phyloP scores from a whole-genome alignment of 2,797 vertebrate species.

The Scleropages formosus region DNA sequence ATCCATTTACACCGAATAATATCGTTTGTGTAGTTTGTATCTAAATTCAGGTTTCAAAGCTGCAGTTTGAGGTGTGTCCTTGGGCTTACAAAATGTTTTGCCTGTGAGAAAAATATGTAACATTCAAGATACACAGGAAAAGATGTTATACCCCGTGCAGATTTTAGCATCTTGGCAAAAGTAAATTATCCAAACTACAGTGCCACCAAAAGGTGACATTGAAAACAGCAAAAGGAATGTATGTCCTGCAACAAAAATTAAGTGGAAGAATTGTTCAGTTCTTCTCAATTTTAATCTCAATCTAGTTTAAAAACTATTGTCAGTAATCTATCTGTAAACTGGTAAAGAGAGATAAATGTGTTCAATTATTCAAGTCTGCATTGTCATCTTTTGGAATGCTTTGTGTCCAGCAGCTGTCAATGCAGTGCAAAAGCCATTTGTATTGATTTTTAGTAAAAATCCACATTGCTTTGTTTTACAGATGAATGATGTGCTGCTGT shows the following conservation, averaged over 20 bases:
- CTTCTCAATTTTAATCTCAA: too few relatives aligned
- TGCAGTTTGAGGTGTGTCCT: not conserved
- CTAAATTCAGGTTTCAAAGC: not conserved
- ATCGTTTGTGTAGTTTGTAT: slow-evolving; percentile 14
- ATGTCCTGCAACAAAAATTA: too few relatives aligned
- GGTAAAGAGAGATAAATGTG: too few relatives aligned
- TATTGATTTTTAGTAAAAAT: not conserved
- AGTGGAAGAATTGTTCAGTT: too few relatives aligned
- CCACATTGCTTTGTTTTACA: slow-evolving; percentile 46
- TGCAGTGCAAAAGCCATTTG: not conserved
- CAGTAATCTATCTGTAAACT: too few relatives aligned
- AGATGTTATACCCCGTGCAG: too few relatives aligned
- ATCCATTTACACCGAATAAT: slow-evolving; percentile 13
- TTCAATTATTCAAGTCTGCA: not conserved
- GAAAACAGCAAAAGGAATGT: not conserved
- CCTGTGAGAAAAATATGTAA: not conserved
- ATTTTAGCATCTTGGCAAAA: not conserved
- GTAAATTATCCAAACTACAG: not conserved
- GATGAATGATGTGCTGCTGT: slow-evolving; percentile 95
- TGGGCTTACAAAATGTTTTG: slow-evolving; percentile 5
- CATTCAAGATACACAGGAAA: too few relatives aligned
- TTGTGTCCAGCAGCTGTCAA: not conserved
- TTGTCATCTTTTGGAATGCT: slow-evolving; percentile 36
- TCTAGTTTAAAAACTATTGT: too few relatives aligned
- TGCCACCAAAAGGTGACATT: not conserved